These are phyloP conservation scores for Acrossocheilus fasciatus DNA, from an alignment of 2,797 vertebrate species.

Conservation along the genomic window DNA sequence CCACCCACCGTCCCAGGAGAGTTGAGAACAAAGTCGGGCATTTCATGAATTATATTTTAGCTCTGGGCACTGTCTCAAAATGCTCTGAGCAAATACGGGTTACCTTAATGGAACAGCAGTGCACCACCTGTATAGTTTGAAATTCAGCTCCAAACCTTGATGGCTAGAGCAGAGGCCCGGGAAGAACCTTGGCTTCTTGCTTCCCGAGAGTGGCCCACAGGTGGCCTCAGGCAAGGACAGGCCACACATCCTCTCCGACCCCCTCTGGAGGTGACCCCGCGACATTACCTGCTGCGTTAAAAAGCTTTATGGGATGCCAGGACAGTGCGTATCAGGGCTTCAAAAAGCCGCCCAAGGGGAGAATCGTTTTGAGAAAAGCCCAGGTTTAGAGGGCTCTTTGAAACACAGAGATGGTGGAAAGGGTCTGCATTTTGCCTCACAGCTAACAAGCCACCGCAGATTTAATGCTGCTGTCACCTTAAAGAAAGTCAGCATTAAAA, in stretches of 20 bases:
- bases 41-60: conserved; percentile 64
- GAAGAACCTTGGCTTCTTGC: conserved; percentile 59
- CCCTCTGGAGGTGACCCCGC: conserved; percentile 58
- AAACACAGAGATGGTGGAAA: conserved; percentile 33
- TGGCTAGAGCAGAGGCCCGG: conserved; percentile 52
- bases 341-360: conserved; percentile 44
- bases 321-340: conserved; percentile 39
- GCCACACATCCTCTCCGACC: conserved; percentile 55
- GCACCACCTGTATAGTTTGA: conserved; percentile 64
- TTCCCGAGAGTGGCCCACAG: conserved; percentile 52
- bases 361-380: conserved; percentile 49
- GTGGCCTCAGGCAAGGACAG: conserved; percentile 61
- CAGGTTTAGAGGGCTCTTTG: conserved; percentile 48
- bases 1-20: conserved; percentile 13
- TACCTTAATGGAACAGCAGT: conserved; percentile 58
- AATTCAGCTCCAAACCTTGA: conserved; percentile 61
- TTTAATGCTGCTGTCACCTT: conserved; percentile 45
- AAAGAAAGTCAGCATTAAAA: conserved; percentile 33
- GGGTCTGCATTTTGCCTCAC: conserved; percentile 37
- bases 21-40: conserved; percentile 40
- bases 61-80: conserved; percentile 65
- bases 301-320: conserved; percentile 43
- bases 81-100: conserved; percentile 60
- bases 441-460: conserved; percentile 42
- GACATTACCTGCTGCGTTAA: conserved; percentile 46